phyloP scores from a whole-genome alignment of 2,113 vertebrate species.

The Polypterus bichir region DNA sequence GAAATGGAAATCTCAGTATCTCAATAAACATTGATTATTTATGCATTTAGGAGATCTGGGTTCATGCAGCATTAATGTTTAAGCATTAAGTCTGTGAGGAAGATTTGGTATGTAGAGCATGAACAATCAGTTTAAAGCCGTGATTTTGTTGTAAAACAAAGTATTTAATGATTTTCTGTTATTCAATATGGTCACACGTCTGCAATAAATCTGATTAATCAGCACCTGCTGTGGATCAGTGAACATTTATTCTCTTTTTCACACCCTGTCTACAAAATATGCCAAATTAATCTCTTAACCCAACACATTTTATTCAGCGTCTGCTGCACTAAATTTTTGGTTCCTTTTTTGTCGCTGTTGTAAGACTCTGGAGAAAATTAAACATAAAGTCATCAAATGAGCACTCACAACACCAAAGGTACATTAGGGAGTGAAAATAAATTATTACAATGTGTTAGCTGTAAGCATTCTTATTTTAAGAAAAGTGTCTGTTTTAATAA shows the following conservation, averaged over 20 bases:
- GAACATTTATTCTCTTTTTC: constrained; percentile 20
- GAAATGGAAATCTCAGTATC: no score
- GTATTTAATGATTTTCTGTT: no score
- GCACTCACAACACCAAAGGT: constrained; percentile 2
- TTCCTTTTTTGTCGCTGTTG: not conserved
- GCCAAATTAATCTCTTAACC: constrained; percentile 38
- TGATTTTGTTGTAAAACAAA: no score
- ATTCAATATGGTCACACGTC: not conserved
- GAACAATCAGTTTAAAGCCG: no score
- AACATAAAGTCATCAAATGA: not conserved
- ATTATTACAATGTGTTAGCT: constrained; percentile 6
- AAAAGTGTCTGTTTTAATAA: constrained; percentile 9
- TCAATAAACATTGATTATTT: no score
- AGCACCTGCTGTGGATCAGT: not conserved
- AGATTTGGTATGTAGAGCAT: no score
- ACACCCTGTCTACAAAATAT: constrained; percentile 29
- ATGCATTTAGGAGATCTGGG: no score
- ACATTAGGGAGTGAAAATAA: constrained; percentile 11
- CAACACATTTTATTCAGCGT: constrained; percentile 39
- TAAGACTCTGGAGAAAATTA: not conserved
- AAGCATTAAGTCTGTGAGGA: no score
- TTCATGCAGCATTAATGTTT: no score
- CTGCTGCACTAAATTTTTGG: constrained; percentile 36
- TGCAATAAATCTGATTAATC: not conserved
- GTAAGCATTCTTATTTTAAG: not conserved